Conservation (phyloP, 2,797 vertebrate species). For the Arnoldichthys spilopterus region DNA sequence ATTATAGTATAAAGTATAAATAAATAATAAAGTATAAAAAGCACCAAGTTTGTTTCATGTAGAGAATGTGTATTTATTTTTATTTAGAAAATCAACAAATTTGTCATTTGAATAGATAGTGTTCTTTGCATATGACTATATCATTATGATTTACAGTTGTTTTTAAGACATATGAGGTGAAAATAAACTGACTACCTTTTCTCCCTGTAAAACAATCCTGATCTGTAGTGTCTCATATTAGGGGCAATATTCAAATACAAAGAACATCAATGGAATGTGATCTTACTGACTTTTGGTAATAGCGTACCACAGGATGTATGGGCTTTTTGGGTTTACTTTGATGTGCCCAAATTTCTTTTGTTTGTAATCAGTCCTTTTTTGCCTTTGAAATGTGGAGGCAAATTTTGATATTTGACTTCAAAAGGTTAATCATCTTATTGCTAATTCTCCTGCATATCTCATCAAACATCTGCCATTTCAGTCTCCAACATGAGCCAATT, state of each 20-base stretch:
- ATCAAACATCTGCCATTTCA: conserved; percentile 59
- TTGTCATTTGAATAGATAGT: too few relatives aligned
- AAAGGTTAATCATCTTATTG: conserved; percentile 50
- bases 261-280: not conserved
- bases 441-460: conserved; percentile 39
- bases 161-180: not conserved
- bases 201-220: not conserved
- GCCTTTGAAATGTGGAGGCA: conserved; percentile 20
- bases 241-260: not conserved
- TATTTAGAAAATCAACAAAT: too few relatives aligned
- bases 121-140: not conserved
- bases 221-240: not conserved
- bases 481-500: conserved; percentile 74
- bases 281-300: not conserved
- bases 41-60: too few relatives aligned
- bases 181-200: not conserved
- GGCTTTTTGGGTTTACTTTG: not conserved
- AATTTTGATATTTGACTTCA: conserved; percentile 36
- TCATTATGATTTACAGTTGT: not conserved
- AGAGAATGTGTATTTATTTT: too few relatives aligned
- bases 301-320: not conserved
- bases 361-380: conserved; percentile 22
- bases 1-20: too few relatives aligned
- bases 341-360: not conserved
- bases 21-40: too few relatives aligned